Conservation (phyloP, 2,113 vertebrate species). For the Notiomystis cincta region DNA sequence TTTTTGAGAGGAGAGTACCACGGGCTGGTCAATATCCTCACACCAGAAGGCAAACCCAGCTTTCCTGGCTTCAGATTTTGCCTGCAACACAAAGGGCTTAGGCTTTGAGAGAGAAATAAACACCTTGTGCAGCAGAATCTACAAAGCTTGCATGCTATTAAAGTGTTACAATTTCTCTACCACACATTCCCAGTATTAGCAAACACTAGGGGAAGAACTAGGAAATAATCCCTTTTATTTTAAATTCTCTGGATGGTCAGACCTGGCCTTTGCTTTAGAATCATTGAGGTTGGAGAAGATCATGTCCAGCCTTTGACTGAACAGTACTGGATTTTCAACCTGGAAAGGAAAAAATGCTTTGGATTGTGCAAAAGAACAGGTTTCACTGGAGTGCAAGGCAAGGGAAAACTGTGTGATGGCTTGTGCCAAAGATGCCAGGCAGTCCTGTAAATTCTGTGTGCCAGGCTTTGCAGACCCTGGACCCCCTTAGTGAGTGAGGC, state of each 20-base stretch:
- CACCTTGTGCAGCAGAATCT: neutral
- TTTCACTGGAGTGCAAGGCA: neutral
- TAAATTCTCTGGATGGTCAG: neutral
- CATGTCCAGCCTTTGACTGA: neutral
- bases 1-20: neutral
- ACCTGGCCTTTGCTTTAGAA: neutral
- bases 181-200: rapidly evolving
- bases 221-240: neutral
- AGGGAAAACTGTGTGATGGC: neutral
- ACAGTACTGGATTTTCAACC: neutral
- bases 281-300: neutral
- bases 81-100: neutral
- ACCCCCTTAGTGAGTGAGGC: neutral
- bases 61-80: neutral
- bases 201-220: neutral
- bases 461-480: neutral
- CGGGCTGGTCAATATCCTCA: neutral
- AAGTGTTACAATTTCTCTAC: neutral
- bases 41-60: neutral
- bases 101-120: neutral
- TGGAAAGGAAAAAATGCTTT: neutral
- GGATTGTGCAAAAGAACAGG: neutral
- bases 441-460: rapidly evolving
- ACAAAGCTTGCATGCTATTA: rapidly evolving
- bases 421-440: neutral